A percentile compares a stretch with the other conserved stretches of the same genome.
These are phyloP conservation scores for Drosophila mulleri DNA, from an alignment of 2,888 invertebrate species.

Conservation along the genomic window DNA sequence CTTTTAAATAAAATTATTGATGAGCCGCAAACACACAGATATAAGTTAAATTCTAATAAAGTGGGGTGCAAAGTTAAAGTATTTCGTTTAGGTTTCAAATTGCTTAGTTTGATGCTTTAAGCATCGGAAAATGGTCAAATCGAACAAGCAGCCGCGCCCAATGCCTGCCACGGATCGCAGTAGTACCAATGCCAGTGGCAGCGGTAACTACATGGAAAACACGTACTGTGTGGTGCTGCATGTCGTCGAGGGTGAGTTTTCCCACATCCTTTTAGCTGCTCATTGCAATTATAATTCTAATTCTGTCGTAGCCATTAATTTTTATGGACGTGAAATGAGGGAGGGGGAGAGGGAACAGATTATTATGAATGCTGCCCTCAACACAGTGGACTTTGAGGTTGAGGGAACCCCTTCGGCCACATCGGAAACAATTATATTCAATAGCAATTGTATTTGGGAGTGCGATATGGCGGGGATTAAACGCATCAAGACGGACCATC, in stretches of 20 bases:
- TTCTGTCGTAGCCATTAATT: slow-evolving; percentile 59
- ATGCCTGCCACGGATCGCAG: slow-evolving; percentile 30
- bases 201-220: slow-evolving; percentile 51
- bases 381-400: slow-evolving; percentile 89
- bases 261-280: too few species aligned
- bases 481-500: slow-evolving; percentile 89
- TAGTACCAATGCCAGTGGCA: slow-evolving; percentile 45
- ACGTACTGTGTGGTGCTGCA: slow-evolving; percentile 82
- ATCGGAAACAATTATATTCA: slow-evolving; percentile 87
- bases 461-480: slow-evolving; percentile 90
- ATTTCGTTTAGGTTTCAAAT: slow-evolving; percentile 43
- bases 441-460: slow-evolving; percentile 92
- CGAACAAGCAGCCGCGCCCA: slow-evolving; percentile 26
- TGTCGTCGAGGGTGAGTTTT: slow-evolving; percentile 79
- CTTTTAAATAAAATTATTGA: slow-evolving; percentile 23
- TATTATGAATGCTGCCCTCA: slow-evolving; percentile 87
- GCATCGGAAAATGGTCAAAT: slow-evolving; percentile 50
- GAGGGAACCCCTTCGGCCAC: slow-evolving; percentile 87
- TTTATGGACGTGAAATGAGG: slow-evolving; percentile 41
- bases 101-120: slow-evolving; percentile 32
- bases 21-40: slow-evolving; percentile 27
- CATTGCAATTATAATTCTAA: background rate
- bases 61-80: slow-evolving; percentile 23
- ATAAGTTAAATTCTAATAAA: slow-evolving; percentile 42
- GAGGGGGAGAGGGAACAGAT: slow-evolving; percentile 84